phyloP scores from a whole-genome alignment of 2,113 vertebrate genomes.

The Pollachius pollachius region DNA sequence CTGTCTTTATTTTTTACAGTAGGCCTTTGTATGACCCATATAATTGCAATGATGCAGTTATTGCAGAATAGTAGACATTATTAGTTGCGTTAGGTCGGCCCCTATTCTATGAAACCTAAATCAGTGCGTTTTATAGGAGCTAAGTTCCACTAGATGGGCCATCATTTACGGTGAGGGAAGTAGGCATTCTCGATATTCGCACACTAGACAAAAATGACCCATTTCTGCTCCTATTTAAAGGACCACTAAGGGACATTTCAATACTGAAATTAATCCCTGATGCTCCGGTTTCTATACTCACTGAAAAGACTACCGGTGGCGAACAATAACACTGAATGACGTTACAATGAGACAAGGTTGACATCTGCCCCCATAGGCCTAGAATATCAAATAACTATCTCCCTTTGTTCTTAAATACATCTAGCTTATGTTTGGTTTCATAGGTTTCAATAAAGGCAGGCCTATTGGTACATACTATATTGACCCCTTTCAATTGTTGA shows the following conservation, averaged over 20 bases:
- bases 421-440: too few species aligned
- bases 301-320: slow-evolving; percentile 16
- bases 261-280: slow-evolving; percentile 39
- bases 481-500: too few species aligned
- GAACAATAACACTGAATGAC: slow-evolving; percentile 24
- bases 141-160: too few species aligned
- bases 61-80: not conserved
- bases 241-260: slow-evolving; percentile 28
- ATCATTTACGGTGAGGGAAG: too few species aligned
- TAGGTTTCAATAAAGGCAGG: too few species aligned
- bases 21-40: slow-evolving; percentile 51
- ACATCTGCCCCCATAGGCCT: not conserved
- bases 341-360: not conserved
- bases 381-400: too few species aligned
- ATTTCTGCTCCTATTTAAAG: slow-evolving; percentile 70
- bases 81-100: too few species aligned
- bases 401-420: too few species aligned
- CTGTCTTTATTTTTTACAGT: not conserved
- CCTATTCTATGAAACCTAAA: too few species aligned
- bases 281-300: slow-evolving; percentile 20
- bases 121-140: too few species aligned
- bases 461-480: too few species aligned
- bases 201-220: slow-evolving; percentile 44
- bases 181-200: too few species aligned
- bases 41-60: slow-evolving; percentile 48